phyloP scores from a whole-genome alignment of 1,140 invertebrate species.

The Ostrea edulis region DNA sequence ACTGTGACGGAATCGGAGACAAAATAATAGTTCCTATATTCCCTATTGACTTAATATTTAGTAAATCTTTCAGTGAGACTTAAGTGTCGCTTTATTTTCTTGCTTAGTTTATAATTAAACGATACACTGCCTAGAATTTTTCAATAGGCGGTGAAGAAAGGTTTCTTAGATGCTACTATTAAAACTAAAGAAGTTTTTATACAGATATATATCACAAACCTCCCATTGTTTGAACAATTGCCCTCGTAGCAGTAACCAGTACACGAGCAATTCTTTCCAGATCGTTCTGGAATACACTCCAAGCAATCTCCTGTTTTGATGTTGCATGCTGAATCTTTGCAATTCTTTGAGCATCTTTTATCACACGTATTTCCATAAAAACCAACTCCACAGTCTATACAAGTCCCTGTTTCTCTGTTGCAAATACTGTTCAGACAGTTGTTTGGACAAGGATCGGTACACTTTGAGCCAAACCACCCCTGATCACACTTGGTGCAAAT shows the following conservation, averaged over 20 bases:
- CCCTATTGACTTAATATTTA: too few species aligned
- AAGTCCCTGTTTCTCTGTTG: conserved; percentile 15
- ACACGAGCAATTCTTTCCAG: conserved; percentile 4
- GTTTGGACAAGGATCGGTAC: not conserved
- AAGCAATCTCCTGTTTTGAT: conserved; percentile 40
- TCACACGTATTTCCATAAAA: conserved; percentile 42
- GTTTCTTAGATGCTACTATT: not conserved
- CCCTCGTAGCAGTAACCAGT: not conserved
- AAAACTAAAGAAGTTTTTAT: not conserved
- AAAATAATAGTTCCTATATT: too few species aligned
- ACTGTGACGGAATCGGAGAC: too few species aligned
- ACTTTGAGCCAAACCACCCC: conserved; percentile 36
- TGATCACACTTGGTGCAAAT: conserved; percentile 39
- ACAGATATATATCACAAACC: not conserved
- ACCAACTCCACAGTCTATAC: conserved; percentile 4
- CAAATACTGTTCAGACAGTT: conserved; percentile 33
- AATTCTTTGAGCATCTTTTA: conserved; percentile 33
- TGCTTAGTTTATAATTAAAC: too few species aligned
- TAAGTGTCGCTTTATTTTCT: too few species aligned
- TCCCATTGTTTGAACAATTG: not conserved
- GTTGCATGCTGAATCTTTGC: conserved; percentile 6
- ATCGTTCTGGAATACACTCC: not conserved
- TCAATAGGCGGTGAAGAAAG: too few species aligned
- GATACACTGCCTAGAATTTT: too few species aligned
- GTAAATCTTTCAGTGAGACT: too few species aligned